Evolutionary conservation across 2,888 invertebrate genomes (phyloP), one percentile per base, ranked within the genome.

Genomic region (Ethmia dodecea): DNA sequence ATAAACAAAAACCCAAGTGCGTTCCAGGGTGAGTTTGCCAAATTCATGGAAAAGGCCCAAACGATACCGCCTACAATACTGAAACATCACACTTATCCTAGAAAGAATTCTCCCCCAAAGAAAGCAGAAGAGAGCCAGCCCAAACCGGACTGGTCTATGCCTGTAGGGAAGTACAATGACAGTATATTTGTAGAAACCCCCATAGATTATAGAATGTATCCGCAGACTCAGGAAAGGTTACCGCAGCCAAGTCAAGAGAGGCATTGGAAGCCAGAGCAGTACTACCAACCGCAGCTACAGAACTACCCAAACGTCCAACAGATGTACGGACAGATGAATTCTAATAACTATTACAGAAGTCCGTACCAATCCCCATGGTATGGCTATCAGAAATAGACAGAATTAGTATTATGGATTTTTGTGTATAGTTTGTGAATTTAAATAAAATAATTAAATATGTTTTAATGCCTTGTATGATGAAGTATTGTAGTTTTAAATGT

Each of bases 131-230:
- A 20, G 9, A 16, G 12, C 11, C 16, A 12, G 9, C 6, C 5
- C 9, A 18, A n/a, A 22, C 10, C 4, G 1, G 26, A n/a, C 16
- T 32, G 28, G 27, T 6, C 37, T 6, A 20, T 66, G 42, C 86
- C 86, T 0, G 41, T 76, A 0, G 79, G 80, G 0, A 84, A 84
- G 31, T 86, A 86, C 36, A 86, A 76, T 28, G 86, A 86, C 31
- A 66, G 47, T 14, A 83, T 86, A 36, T 79, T 86, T 45, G 25
- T 81, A 11, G 71, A 69, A 8, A 41, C 59, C 0, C 76, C 80
- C 0, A 37, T 77, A 35, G 78, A 80, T 40, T 79, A 65, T 37
- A 55, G 77, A 35, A 72, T 62, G 2, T 50, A 40, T 16, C 27
- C 42, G 38, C 11, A 42, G 31, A 24, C 44, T 16, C 22, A 38